Conservation (phyloP, 2,888 invertebrate species). For the Lasioglossum villosulum region DNA sequence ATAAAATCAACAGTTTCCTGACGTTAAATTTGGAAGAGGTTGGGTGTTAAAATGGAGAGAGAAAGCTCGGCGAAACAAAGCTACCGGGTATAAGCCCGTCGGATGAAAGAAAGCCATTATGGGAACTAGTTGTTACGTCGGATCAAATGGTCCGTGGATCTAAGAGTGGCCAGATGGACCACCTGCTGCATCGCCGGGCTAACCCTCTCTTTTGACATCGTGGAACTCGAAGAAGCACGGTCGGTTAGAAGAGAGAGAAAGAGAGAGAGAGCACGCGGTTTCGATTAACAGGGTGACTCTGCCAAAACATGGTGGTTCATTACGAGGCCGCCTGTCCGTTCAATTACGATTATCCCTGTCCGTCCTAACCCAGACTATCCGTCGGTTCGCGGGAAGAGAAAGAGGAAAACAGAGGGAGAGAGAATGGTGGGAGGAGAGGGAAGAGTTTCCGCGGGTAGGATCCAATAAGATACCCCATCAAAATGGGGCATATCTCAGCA, state of each 20-base stretch:
- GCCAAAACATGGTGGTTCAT: neutral
- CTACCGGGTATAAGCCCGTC: neutral
- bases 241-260: neutral
- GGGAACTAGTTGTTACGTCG: neutral
- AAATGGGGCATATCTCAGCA: neutral
- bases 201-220: constrained; percentile 8
- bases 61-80: neutral
- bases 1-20: neutral
- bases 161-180: constrained; percentile 1
- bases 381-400: neutral
- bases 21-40: neutral
- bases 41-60: neutral
- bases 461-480: neutral
- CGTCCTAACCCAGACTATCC: neutral
- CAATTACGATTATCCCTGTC: constrained; percentile 8
- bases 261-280: neutral
- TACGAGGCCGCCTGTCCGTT: constrained; percentile 11
- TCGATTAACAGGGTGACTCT: constrained; percentile 18
- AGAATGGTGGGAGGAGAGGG: neutral
- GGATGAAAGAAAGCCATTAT: neutral
- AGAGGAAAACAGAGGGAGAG: neutral
- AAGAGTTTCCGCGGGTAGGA: neutral
- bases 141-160: neutral
- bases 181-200: neutral
- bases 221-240: neutral